These are phyloP conservation scores for Sebastiscus albofasciatus DNA, from an alignment of 2,797 vertebrate species.

Conservation along the genomic window DNA sequence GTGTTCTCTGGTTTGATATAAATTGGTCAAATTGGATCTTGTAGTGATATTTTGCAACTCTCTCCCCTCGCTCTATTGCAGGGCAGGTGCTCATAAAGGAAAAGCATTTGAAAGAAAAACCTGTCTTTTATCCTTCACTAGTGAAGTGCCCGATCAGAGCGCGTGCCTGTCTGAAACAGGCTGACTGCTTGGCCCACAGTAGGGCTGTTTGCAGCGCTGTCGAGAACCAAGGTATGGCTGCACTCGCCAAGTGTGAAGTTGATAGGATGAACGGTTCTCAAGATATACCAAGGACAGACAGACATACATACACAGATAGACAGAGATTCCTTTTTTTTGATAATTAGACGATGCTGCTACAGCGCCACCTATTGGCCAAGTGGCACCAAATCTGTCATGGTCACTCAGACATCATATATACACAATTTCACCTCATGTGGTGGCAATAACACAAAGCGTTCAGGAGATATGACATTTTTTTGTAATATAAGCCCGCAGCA, in stretches of 20 bases:
- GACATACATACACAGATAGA: not conserved
- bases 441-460: too few relatives aligned
- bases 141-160: not conserved
- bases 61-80: not conserved
- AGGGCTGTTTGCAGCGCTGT: too few relatives aligned
- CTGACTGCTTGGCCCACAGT: not conserved
- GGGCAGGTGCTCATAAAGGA: conserved; percentile 22
- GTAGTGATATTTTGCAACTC: conserved; percentile 17
- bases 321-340: not conserved
- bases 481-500: too few relatives aligned
- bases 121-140: not conserved
- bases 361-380: too few relatives aligned
- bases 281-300: not conserved
- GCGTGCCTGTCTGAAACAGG: not conserved
- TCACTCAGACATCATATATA: too few relatives aligned
- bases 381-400: too few relatives aligned
- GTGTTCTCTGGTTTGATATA: conserved; percentile 59
- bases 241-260: not conserved
- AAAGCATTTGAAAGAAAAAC: conserved; percentile 14
- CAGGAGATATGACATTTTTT: too few relatives aligned
- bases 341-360: too few relatives aligned
- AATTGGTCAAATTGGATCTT: conserved; percentile 74
- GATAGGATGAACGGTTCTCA: not conserved
- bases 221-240: not conserved
- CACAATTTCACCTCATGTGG: too few relatives aligned